A percentile compares a stretch with the other conserved stretches of the same genome.
Conservation (phyloP, 1,140 invertebrate species). For the Drosophila funebris region DNA sequence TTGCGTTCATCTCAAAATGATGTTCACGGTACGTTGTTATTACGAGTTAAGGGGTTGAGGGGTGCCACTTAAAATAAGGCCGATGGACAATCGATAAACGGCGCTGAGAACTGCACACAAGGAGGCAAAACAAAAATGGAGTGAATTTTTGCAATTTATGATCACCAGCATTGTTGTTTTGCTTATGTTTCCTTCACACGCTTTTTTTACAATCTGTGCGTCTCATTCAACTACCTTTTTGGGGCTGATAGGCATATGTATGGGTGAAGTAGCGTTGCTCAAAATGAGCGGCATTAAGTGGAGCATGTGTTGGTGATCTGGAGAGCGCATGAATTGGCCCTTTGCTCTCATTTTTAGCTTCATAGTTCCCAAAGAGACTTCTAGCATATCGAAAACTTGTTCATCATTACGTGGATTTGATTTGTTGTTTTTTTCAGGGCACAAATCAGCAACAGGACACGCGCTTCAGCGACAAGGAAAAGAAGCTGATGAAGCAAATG, state of each 20-base stretch:
- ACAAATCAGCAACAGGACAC: conserved; percentile 99
- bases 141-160: not conserved
- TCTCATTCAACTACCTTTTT: not conserved
- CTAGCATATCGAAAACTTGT: too few species aligned
- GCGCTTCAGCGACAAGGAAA: conserved; percentile 99
- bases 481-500: conserved; percentile 99
- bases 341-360: too few species aligned
- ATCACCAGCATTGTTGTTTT: not conserved
- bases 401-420: not conserved
- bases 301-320: conserved; percentile 5
- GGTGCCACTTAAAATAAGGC: conserved; percentile 19
- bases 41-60: conserved; percentile 21
- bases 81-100: conserved; percentile 38
- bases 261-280: conserved; percentile 5
- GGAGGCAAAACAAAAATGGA: conserved; percentile 16
- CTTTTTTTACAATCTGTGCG: not conserved
- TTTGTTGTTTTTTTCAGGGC: conserved; percentile 87
- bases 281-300: conserved; percentile 1
- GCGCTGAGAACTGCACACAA: conserved; percentile 28
- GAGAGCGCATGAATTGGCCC: too few species aligned
- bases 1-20: conserved; percentile 59
- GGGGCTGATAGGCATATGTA: not conserved
- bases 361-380: too few species aligned
- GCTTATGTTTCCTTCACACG: not conserved
- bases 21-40: conserved; percentile 79